phyloP scores from a whole-genome alignment of 1,140 invertebrate species.

The Diuraphis noxia region DNA sequence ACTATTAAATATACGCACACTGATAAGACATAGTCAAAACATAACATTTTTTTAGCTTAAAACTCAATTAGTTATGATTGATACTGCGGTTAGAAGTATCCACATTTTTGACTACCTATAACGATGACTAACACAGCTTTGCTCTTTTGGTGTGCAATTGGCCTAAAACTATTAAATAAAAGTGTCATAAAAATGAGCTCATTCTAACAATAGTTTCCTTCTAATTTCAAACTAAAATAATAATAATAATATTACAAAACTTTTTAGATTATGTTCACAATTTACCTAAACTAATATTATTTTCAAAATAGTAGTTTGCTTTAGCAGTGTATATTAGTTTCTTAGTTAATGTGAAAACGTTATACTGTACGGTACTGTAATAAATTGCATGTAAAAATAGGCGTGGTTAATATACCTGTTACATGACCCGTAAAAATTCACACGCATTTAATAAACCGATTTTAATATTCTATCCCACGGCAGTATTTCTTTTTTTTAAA shows the following conservation, averaged over 20 bases:
- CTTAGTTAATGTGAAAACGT: background rate
- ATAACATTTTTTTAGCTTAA: no score
- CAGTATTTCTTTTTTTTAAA: background rate
- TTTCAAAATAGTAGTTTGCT: background rate
- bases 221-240: background rate
- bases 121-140: no score
- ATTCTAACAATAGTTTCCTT: background rate
- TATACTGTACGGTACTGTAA: background rate
- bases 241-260: background rate
- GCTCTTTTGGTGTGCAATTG: no score
- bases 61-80: no score
- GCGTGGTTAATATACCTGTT: background rate
- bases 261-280: background rate
- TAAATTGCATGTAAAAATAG: background rate
- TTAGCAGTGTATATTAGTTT: no score
- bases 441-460: background rate
- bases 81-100: no score
- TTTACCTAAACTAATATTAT: background rate
- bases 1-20: no score
- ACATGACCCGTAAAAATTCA: background rate
- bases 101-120: no score
- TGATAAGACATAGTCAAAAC: no score
- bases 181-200: background rate
- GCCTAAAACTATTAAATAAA: background rate
- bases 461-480: background rate